Conservation (phyloP, 2,113 vertebrate species). For the Rhea pennata region DNA sequence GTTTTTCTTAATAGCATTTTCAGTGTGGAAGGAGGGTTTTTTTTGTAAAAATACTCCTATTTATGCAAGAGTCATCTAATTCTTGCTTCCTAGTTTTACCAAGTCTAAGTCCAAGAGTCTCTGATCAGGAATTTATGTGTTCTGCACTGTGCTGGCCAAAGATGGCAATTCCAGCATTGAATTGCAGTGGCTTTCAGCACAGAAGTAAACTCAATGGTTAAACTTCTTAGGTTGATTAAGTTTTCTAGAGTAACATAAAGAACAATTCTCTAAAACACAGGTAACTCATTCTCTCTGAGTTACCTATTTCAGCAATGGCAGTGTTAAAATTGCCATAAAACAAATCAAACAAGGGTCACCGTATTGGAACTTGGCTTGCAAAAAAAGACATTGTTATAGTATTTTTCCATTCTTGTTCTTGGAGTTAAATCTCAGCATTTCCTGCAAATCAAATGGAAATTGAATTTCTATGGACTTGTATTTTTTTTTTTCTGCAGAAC, state of each 20-base stretch:
- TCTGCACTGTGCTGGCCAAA: not conserved
- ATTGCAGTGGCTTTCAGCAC: not conserved
- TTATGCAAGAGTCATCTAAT: not conserved
- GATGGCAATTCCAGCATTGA: not conserved
- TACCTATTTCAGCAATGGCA: not conserved
- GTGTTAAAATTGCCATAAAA: not conserved
- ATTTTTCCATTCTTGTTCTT: not conserved
- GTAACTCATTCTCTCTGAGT: not conserved
- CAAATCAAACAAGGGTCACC: not conserved
- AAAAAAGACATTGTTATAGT: not conserved
- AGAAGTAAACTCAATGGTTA: not conserved
- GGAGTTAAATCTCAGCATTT: not conserved
- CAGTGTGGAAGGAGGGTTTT: not conserved
- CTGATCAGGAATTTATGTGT: not conserved
- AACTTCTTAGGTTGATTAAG: not conserved
- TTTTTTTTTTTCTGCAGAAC: not conserved
- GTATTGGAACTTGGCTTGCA: not conserved
- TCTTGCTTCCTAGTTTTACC: not conserved
- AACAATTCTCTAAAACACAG: not conserved
- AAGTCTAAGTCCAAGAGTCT: not conserved
- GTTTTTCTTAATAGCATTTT: not conserved
- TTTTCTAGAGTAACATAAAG: not conserved
- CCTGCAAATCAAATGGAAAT: not conserved
- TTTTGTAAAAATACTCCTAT: not conserved
- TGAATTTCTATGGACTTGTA: not conserved